Evolutionary conservation across 2,888 invertebrate genomes (phyloP).

Genomic region (Clistopyga incitator): DNA sequence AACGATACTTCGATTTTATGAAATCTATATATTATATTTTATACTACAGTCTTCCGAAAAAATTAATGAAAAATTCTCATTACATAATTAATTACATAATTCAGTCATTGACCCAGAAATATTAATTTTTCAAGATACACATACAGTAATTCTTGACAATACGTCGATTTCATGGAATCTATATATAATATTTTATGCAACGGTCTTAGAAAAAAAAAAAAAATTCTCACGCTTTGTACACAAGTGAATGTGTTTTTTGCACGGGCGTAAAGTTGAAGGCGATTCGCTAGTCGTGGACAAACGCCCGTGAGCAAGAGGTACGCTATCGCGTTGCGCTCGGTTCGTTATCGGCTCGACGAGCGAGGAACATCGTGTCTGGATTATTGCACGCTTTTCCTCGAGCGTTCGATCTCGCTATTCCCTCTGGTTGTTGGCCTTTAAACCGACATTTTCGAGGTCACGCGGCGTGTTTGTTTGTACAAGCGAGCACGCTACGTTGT

Average conservation of each 20-base stretch:
- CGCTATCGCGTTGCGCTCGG: slow-evolving; percentile 44
- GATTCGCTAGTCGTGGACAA: slow-evolving; percentile 34
- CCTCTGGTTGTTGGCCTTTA: slow-evolving; percentile 15
- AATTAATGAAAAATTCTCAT: too few relatives aligned
- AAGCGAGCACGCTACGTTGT: not conserved
- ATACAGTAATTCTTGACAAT: too few relatives aligned
- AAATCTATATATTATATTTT: too few relatives aligned
- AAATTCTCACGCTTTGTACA: too few relatives aligned
- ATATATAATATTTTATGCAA: too few relatives aligned
- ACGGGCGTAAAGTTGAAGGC: slow-evolving; percentile 2
- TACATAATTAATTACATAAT: too few relatives aligned
- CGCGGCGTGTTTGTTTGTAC: slow-evolving; percentile 25
- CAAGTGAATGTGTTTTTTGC: too few relatives aligned
- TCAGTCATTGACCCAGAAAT: too few relatives aligned
- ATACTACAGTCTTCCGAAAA: not conserved
- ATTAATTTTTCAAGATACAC: too few relatives aligned
- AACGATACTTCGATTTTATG: too few relatives aligned
- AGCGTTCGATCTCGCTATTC: not conserved
- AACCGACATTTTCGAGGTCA: slow-evolving; percentile 4
- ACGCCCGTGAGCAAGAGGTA: slow-evolving; percentile 21
- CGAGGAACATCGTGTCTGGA: slow-evolving; percentile 33
- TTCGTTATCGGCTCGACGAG: slow-evolving; percentile 41
- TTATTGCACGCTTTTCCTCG: slow-evolving; percentile 44
- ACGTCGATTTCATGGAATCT: too few relatives aligned
- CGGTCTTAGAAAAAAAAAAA: too few relatives aligned